phyloP scores from a whole-genome alignment of 2,797 vertebrate genomes.

The Hydrolagus colliei region DNA sequence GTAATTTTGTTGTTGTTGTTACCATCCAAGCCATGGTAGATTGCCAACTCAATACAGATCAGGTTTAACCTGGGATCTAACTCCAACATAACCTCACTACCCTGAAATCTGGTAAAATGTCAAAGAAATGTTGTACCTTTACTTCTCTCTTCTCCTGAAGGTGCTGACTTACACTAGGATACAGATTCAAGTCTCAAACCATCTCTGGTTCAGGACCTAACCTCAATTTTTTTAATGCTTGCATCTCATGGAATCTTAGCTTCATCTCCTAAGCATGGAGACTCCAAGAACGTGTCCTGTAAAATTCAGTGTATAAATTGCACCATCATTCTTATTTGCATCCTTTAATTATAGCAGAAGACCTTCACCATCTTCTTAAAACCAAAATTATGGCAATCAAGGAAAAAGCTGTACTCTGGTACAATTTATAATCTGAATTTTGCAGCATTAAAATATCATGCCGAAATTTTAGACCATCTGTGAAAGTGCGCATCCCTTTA shows the following conservation, averaged over 20 bases:
- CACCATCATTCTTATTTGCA: background rate
- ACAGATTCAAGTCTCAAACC: no score
- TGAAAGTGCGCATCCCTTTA: background rate
- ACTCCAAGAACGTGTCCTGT: background rate
- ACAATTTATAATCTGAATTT: background rate
- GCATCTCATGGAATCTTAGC: background rate
- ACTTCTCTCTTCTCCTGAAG: no score
- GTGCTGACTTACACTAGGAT: no score
- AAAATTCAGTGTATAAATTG: background rate
- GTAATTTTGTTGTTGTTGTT: no score
- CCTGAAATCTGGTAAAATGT: background rate
- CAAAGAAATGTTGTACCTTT: background rate
- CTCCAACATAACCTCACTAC: background rate
- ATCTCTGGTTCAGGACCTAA: no score
- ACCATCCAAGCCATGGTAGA: no score
- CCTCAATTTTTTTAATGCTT: background rate
- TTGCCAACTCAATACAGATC: no score
- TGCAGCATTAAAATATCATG: background rate
- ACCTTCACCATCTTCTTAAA: background rate
- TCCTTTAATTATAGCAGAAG: background rate
- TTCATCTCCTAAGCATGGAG: background rate
- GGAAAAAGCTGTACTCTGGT: background rate
- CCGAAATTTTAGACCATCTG: background rate
- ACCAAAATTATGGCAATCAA: constrained; percentile 2
- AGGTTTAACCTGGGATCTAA: no score